Percentiles rank a stretch among this genome's conserved stretches.
Conservation (phyloP, 2,888 invertebrate species). For the Automeris io region DNA sequence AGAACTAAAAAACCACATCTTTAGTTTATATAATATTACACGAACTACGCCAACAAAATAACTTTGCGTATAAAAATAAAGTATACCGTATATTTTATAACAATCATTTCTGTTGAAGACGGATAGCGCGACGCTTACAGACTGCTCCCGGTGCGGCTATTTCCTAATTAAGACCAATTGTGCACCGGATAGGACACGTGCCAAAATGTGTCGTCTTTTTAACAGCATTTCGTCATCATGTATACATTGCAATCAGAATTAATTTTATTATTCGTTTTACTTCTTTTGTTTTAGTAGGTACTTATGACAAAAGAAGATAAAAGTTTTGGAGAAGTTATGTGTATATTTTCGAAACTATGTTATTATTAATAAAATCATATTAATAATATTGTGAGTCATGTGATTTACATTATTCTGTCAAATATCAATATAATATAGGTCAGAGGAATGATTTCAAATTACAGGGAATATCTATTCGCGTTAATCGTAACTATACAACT, state of each 20-base stretch:
- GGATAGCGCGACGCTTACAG: constrained; percentile 22
- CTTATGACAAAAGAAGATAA: too few species aligned
- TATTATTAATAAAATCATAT: too few species aligned
- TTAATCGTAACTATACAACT: too few species aligned
- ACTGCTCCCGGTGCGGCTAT: constrained; percentile 53
- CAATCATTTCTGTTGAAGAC: constrained; percentile 18
- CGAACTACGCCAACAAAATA: constrained; percentile 9
- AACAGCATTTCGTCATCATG: constrained; percentile 46
- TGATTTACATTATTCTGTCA: too few species aligned
- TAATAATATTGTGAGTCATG: too few species aligned
- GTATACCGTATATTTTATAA: neutral
- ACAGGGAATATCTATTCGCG: too few species aligned
- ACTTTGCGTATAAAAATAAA: too few species aligned
- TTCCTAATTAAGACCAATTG: constrained; percentile 76
- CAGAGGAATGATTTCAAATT: too few species aligned
- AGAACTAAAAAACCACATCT: constrained; percentile 24
- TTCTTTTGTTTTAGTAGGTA: constrained; percentile 1
- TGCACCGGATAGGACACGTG: constrained; percentile 72
- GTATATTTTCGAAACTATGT: too few species aligned
- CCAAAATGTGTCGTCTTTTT: constrained; percentile 67
- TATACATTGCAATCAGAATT: constrained; percentile 30
- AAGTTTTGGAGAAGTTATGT: too few species aligned
- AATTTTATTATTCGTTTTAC: constrained; percentile 16
- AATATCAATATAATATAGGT: too few species aligned
- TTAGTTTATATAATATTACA: constrained; percentile 15